Conservation (phyloP, 2,888 invertebrate species). For the Creontiades dilutus region DNA sequence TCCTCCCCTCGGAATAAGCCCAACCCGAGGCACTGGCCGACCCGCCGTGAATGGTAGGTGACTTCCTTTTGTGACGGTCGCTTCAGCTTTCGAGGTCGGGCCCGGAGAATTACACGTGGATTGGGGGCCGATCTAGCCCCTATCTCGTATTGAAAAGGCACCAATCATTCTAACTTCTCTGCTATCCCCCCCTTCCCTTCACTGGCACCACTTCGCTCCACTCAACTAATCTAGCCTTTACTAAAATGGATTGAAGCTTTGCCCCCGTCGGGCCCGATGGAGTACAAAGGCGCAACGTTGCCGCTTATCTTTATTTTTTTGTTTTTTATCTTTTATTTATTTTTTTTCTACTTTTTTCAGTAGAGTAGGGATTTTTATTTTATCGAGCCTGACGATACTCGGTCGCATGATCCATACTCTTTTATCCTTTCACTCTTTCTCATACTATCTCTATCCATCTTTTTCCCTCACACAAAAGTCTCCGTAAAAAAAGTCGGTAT, state of each 20-base stretch:
- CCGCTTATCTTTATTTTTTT: constrained; percentile 37
- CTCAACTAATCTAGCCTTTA: constrained; percentile 64
- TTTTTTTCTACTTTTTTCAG: too few relatives aligned
- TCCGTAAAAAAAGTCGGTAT: too few relatives aligned
- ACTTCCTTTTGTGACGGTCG: constrained; percentile 63
- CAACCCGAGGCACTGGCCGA: constrained; percentile 36
- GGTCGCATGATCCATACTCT: too few relatives aligned
- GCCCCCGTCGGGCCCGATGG: background rate
- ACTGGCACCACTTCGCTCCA: background rate
- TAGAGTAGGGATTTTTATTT: too few relatives aligned
- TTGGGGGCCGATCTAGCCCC: constrained; percentile 67
- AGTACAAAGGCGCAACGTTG: constrained; percentile 4
- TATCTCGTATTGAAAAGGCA: constrained; percentile 66
- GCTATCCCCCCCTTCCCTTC: background rate
- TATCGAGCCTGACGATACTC: too few relatives aligned
- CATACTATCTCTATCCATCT: too few relatives aligned
- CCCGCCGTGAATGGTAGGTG: constrained; percentile 64
- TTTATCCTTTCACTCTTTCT: too few relatives aligned
- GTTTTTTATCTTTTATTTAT: background rate
- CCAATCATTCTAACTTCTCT: constrained; percentile 67
- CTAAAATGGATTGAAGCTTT: constrained; percentile 56
- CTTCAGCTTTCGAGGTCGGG: constrained; percentile 29
- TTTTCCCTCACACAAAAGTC: too few relatives aligned
- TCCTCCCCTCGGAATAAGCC: constrained; percentile 57
- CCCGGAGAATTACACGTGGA: constrained; percentile 66